phyloP scores from a whole-genome alignment of 1,140 invertebrate genomes.

The Dendroctonus valens region DNA sequence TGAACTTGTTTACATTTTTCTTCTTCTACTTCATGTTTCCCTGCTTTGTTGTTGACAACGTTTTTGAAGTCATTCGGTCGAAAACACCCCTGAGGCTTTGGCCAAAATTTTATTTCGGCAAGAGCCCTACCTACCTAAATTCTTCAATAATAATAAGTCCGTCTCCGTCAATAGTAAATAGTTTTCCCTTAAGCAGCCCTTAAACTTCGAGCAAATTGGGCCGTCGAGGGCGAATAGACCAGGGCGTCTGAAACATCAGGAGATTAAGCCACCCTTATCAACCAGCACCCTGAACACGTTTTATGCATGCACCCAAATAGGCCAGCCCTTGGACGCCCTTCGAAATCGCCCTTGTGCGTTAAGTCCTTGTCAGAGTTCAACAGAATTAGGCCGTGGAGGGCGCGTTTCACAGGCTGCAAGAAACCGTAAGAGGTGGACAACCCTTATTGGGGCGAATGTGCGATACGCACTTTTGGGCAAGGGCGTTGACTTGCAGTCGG shows the following conservation, averaged over 20 bases:
- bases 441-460: conserved; percentile 6
- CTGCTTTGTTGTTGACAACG: conserved; percentile 21
- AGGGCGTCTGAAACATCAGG: too few species aligned
- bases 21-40: conserved; percentile 8
- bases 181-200: too few species aligned
- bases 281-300: background rate
- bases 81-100: conserved; percentile 2
- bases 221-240: too few species aligned
- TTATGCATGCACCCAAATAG: background rate
- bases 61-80: conserved; percentile 15
- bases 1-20: conserved; percentile 20
- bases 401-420: conserved; percentile 3
- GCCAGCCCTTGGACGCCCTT: background rate
- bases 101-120: background rate
- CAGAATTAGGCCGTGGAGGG: conserved; percentile 14
- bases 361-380: conserved; percentile 16
- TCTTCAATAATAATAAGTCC: too few species aligned
- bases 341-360: conserved; percentile 6
- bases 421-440: conserved; percentile 7
- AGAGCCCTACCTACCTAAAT: background rate
- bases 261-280: too few species aligned
- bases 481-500: background rate
- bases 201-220: too few species aligned
- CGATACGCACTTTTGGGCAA: background rate
- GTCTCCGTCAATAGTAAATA: too few species aligned